phyloP scores from a whole-genome alignment of 2,797 vertebrate genomes.

The Brachyrhaphis roseni region DNA sequence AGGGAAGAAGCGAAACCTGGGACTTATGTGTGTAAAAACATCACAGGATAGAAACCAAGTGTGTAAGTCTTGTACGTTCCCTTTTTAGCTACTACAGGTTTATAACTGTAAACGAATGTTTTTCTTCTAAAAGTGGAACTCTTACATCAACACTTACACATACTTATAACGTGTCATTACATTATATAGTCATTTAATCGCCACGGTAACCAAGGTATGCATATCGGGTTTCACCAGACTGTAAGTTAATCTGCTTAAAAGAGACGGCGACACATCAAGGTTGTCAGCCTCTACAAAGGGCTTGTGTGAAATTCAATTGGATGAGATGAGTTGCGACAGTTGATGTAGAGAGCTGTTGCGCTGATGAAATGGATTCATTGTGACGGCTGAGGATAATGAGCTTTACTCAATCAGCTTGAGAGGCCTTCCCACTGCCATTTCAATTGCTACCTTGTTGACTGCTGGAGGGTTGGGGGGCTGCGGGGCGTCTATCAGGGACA shows the following conservation, averaged over 20 bases:
- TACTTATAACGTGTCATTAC: slow-evolving; percentile 1
- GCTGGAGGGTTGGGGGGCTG: neutral
- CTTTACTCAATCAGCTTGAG: slow-evolving; percentile 78
- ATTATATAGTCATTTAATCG: slow-evolving; percentile 49
- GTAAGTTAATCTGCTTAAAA: slow-evolving; percentile 73
- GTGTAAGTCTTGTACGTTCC: neutral
- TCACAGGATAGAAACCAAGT: neutral
- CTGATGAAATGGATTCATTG: slow-evolving; percentile 78
- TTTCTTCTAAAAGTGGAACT: slow-evolving; percentile 24
- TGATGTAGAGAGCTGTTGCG: slow-evolving; percentile 65
- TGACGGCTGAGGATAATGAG: slow-evolving; percentile 79
- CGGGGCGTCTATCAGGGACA: slow-evolving; percentile 21
- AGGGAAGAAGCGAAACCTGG: neutral
- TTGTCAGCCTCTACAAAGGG: slow-evolving; percentile 66
- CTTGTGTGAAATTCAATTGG: slow-evolving; percentile 69
- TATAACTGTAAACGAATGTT: slow-evolving; percentile 1
- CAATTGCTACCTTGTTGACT: slow-evolving; percentile 48
- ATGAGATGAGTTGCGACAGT: slow-evolving; percentile 75
- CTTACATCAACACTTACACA: too few relatives aligned
- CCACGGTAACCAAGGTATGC: slow-evolving; percentile 33
- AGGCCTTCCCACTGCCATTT: slow-evolving; percentile 63
- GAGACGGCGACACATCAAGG: slow-evolving; percentile 63
- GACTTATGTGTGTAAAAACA: neutral
- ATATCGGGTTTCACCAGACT: slow-evolving; percentile 59
- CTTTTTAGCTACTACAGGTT: neutral